Percentiles rank a stretch among this genome's conserved stretches.
phyloP scores from a whole-genome alignment of 1,140 invertebrate species.

The Brachionus calyciflorus region DNA sequence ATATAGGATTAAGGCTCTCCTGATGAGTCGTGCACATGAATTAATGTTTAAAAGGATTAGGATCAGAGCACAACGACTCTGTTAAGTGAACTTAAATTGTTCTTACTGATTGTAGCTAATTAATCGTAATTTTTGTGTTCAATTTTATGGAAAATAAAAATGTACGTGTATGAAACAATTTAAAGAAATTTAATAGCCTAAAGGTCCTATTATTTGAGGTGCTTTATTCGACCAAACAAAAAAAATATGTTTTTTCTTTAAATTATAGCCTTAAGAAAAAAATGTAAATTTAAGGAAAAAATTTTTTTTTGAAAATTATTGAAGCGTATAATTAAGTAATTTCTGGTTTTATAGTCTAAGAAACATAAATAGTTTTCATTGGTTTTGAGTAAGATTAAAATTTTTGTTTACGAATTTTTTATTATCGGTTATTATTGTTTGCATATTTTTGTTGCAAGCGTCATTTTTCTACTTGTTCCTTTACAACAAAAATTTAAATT shows the following conservation, averaged over 20 bases:
- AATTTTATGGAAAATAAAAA: not conserved
- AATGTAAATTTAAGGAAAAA: too few species aligned
- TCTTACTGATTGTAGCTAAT: not conserved
- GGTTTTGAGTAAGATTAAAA: slow-evolving; percentile 7
- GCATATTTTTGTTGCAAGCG: not conserved
- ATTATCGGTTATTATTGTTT: slow-evolving; percentile 16
- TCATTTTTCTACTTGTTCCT: too few species aligned
- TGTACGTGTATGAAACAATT: not conserved
- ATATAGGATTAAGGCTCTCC: too few species aligned
- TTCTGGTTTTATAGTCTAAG: not conserved
- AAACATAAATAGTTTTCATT: not conserved
- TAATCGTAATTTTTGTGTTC: not conserved
- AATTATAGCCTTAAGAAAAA: slow-evolving; percentile 1
- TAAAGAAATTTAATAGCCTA: not conserved
- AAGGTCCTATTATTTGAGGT: not conserved
- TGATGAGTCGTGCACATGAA: too few species aligned
- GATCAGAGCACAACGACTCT: too few species aligned
- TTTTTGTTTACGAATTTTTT: slow-evolving; percentile 28
- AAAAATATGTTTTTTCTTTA: slow-evolving; percentile 4
- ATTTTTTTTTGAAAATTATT: slow-evolving; percentile 18
- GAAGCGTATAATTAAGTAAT: too few species aligned
- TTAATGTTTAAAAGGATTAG: too few species aligned
- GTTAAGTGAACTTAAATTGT: not conserved
- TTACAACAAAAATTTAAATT: slow-evolving; percentile 32
- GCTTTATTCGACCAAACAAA: slow-evolving; percentile 23